These are phyloP conservation scores for Poecile atricapillus DNA, from an alignment of 2,113 vertebrate genomes.

Conservation along the genomic window DNA sequence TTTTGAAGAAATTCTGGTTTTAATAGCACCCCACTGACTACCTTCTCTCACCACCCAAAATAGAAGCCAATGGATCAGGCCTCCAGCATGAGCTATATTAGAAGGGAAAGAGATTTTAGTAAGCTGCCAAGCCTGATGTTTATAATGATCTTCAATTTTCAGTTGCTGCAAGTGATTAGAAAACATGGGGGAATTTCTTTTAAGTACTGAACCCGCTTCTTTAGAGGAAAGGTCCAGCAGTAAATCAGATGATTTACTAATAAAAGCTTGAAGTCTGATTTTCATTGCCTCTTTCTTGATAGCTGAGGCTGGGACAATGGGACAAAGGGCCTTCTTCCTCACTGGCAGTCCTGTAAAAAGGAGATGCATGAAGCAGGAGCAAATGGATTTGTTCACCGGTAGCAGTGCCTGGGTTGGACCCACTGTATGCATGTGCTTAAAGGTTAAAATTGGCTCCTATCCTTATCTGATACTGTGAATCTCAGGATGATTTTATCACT, in stretches of 20 bases:
- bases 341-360: neutral
- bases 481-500: neutral
- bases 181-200: neutral
- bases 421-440: neutral
- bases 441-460: neutral
- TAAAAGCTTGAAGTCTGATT: neutral
- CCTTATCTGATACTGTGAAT: neutral
- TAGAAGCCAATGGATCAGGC: slow-evolving; percentile 41
- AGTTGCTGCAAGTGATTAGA: slow-evolving; percentile 36
- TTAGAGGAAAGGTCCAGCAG: neutral
- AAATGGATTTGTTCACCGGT: neutral
- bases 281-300: neutral
- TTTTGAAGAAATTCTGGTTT: slow-evolving; percentile 33
- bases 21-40: slow-evolving; percentile 3
- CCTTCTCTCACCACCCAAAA: slow-evolving; percentile 44
- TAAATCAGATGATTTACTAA: neutral
- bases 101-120: slow-evolving; percentile 7
- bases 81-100: slow-evolving; percentile 20
- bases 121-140: slow-evolving; percentile 33
- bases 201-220: neutral
- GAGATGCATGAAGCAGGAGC: neutral
- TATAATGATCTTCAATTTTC: slow-evolving; percentile 32
- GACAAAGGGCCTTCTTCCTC: neutral
- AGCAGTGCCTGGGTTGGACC: neutral
- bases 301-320: neutral